A percentile compares a stretch with the other conserved stretches of the same genome.
Conservation (phyloP, 2,113 vertebrate species). For the Sinocyclocheilus anophthalmus region DNA sequence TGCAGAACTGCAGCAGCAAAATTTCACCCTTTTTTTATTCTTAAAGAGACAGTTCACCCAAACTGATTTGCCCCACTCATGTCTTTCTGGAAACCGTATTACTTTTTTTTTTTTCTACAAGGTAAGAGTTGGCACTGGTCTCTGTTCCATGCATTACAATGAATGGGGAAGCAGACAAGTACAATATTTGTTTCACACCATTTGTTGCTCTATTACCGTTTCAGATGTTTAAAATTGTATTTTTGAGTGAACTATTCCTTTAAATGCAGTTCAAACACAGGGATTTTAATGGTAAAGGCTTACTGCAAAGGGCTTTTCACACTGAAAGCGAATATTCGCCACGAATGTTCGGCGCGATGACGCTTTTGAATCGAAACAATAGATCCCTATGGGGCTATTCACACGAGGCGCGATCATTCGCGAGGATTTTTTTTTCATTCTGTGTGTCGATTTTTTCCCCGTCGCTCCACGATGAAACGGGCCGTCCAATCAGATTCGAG, state of each 20-base stretch:
- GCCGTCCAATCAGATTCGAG: too few relatives aligned
- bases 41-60: slow-evolving; percentile 42
- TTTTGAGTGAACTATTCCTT: not conserved
- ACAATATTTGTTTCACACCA: not conserved
- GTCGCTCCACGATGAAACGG: too few relatives aligned
- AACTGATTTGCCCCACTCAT: not conserved
- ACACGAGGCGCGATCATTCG: too few relatives aligned
- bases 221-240: not conserved
- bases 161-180: not conserved
- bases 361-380: too few relatives aligned
- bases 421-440: too few relatives aligned
- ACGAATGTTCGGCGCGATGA: too few relatives aligned
- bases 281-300: slow-evolving; percentile 35
- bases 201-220: not conserved
- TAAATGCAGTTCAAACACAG: not conserved
- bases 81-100: not conserved
- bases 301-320: slow-evolving; percentile 24
- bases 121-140: not conserved
- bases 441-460: too few relatives aligned
- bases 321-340: too few relatives aligned
- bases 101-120: not conserved
- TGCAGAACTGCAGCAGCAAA: slow-evolving; percentile 65
- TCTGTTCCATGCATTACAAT: not conserved
- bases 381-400: too few relatives aligned
- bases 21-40: slow-evolving; percentile 48